phyloP scores from a whole-genome alignment of 1,140 invertebrate genomes.

The Ladona fulva region DNA sequence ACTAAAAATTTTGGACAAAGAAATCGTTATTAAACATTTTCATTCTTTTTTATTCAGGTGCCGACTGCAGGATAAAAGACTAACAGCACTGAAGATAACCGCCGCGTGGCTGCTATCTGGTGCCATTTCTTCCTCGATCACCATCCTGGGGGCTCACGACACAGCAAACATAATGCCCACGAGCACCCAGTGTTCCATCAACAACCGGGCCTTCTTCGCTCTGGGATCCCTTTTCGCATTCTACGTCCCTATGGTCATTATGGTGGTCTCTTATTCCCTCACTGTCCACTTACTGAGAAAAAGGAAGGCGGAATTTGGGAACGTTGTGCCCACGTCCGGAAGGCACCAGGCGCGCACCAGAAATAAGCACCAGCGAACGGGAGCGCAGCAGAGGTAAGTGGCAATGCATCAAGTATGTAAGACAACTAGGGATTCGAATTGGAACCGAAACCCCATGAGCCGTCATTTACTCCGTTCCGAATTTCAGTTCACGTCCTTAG shows the following conservation, averaged over 20 bases:
- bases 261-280: constrained; percentile 80
- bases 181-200: constrained; percentile 67
- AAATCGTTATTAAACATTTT: too few relatives aligned
- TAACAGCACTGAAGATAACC: constrained; percentile 72
- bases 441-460: too few relatives aligned
- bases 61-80: constrained; percentile 44
- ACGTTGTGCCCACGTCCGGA: background rate
- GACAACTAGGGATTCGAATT: too few relatives aligned
- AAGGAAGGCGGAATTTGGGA: constrained; percentile 23
- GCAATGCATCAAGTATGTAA: too few relatives aligned
- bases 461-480: too few relatives aligned
- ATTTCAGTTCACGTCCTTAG: too few relatives aligned
- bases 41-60: background rate
- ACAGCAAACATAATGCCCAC: constrained; percentile 66
- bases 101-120: constrained; percentile 78
- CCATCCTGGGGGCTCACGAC: constrained; percentile 71
- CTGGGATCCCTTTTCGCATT: constrained; percentile 84
- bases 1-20: too few relatives aligned
- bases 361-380: background rate
- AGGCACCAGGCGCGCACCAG: background rate
- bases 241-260: constrained; percentile 87
- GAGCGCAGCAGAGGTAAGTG: background rate
- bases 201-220: constrained; percentile 76
- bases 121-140: constrained; percentile 79
- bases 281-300: constrained; percentile 71